phyloP scores from a whole-genome alignment of 2,888 invertebrate genomes.

The Xanthorhoe designata region DNA sequence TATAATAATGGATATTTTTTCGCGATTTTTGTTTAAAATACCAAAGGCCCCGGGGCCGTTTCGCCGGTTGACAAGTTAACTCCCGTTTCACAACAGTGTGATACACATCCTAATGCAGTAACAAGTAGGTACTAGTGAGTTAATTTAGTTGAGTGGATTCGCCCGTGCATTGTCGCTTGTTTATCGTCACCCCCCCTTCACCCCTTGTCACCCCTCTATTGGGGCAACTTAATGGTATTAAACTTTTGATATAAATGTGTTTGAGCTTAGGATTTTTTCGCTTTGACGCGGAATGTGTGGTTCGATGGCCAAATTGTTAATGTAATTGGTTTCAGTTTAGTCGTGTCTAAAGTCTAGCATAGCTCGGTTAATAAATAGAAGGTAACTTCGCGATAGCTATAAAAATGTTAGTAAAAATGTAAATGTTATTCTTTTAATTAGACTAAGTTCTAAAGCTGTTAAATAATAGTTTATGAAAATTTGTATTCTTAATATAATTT shows the following conservation, averaged over 20 bases:
- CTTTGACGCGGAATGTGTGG: constrained; percentile 27
- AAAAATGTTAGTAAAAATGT: too few relatives aligned
- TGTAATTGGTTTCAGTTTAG: constrained; percentile 6
- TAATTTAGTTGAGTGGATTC: constrained; percentile 84
- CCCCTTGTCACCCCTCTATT: constrained; percentile 43
- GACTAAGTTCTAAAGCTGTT: too few relatives aligned
- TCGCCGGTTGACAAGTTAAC: too few relatives aligned
- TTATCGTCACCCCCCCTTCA: constrained; percentile 70
- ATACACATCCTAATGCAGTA: constrained; percentile 67
- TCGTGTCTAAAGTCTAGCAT: background rate
- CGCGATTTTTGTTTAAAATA: too few relatives aligned
- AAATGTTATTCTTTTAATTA: too few relatives aligned
- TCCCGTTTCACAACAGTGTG: constrained; percentile 54
- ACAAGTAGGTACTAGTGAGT: constrained; percentile 74
- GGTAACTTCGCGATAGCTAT: background rate
- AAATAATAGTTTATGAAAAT: too few relatives aligned
- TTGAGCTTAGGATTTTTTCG: constrained; percentile 50
- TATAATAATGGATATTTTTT: too few relatives aligned
- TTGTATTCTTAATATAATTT: too few relatives aligned
- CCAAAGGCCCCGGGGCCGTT: too few relatives aligned
- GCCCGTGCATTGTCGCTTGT: constrained; percentile 83
- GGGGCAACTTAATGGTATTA: constrained; percentile 79
- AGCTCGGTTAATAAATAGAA: too few relatives aligned
- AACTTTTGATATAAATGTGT: constrained; percentile 76
- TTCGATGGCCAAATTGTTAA: constrained; percentile 21